Conservation (phyloP, 1,140 invertebrate genomes). For the Drosophila erecta region DNA sequence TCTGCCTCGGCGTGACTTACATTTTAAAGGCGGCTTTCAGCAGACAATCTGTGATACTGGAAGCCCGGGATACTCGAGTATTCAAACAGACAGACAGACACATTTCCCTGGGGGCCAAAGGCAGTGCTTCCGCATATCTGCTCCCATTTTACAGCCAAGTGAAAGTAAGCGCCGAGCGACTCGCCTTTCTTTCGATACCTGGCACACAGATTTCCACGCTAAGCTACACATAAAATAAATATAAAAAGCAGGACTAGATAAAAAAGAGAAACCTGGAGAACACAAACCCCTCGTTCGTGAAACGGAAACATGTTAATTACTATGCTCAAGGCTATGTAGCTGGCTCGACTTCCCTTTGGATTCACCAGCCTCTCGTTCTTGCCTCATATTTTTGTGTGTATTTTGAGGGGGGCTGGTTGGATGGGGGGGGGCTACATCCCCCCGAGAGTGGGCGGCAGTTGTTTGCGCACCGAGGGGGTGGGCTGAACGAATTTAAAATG, state of each 20-base stretch:
- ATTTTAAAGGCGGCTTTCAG: conserved; percentile 75
- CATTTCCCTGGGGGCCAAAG: conserved; percentile 31
- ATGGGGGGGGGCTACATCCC: conserved; percentile 3
- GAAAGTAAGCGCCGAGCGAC: conserved; percentile 62
- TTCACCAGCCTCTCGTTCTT: conserved; percentile 30
- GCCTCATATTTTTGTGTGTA: conserved; percentile 49
- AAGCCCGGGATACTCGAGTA: not conserved
- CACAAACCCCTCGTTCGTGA: conserved; percentile 48
- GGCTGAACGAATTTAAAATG: conserved; percentile 40
- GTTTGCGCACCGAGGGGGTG: conserved; percentile 42
- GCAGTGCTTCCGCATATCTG: conserved; percentile 69
- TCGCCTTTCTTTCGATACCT: conserved; percentile 65
- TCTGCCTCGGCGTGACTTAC: conserved; percentile 75
- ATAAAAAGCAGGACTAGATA: not conserved
- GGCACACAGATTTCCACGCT: conserved; percentile 44
- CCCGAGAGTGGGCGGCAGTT: conserved; percentile 39
- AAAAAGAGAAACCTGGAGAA: not conserved
- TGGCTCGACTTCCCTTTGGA: conserved; percentile 65
- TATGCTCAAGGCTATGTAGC: conserved; percentile 78
- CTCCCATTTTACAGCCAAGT: conserved; percentile 67
- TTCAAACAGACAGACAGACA: conserved; percentile 21
- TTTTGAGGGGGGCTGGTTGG: not conserved
- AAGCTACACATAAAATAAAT: conserved; percentile 10
- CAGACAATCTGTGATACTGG: conserved; percentile 21
- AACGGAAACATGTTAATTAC: conserved; percentile 83